Evolutionary conservation across 1,140 invertebrate species (phyloP), one percentile per base, ranked within the genome.

Genomic region (Drosophila baimaii): DNA sequence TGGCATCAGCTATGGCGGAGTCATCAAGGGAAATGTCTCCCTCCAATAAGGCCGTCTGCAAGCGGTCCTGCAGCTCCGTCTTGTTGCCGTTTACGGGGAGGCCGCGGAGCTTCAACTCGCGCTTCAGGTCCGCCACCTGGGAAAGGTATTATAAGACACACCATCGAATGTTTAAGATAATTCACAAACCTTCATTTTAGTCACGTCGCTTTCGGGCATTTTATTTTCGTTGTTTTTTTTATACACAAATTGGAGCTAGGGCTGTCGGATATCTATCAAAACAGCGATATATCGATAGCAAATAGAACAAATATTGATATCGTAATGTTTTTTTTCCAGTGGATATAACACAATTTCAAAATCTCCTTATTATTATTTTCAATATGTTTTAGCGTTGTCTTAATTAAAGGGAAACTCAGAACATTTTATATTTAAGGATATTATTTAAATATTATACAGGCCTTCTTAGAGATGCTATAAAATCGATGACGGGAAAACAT

Each of bases 21-120:
- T 94, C 94, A 31, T 92, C 92, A 31, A 94, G 92, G 31, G 85
- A 92, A 73, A 86, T 74, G 39, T 90, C 86, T 79, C 92, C 93
- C 77, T 93, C 93, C 73, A 94, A 93, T 73, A 96, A 91, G 5
- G 95, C 94, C 43, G 94, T 92, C 85, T 96, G 95, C 47, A 97
- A 93, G 75, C 96, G 94, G 64, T 96, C 95, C 23, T 96, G 92
- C 39, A 98, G 92, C 81, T 97, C 96, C 33, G 93, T 95, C 94
- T 97, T 97, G 88, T 97, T 97, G 12, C 96, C 97, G 44, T 94
- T 93, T 15, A 94, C 94, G 17, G 95, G 92, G 15, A 97, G 92
- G 43, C 96, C 96, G 84, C 96, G 94, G 69, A 94, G 92, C 92
- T 97, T 97, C 29, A 97, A 92, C 92, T 97, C 96, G 79, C 95